Percentiles rank a stretch among this genome's conserved stretches.
These are phyloP conservation scores for Colistium nudipinnis DNA, from an alignment of 2,113 vertebrate genomes.

Conservation along the genomic window DNA sequence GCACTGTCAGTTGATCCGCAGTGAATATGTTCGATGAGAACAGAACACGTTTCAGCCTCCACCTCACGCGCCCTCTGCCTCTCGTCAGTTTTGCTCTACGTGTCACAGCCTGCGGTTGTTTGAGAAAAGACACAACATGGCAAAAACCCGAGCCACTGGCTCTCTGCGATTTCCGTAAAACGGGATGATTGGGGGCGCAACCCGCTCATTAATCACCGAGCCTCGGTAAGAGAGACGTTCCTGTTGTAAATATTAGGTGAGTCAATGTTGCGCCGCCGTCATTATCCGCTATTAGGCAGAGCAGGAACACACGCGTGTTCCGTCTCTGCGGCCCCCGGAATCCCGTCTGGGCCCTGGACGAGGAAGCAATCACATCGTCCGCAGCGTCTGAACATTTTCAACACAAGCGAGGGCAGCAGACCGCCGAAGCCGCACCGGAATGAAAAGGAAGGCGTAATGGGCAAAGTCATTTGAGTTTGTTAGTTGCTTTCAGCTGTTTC, in stretches of 20 bases:
- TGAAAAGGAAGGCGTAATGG: slow-evolving; percentile 45
- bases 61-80: background rate
- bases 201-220: slow-evolving; percentile 66
- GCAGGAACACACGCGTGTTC: slow-evolving; percentile 46
- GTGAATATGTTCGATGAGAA: background rate
- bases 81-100: slow-evolving; percentile 9
- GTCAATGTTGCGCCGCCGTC: slow-evolving; percentile 52
- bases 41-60: background rate
- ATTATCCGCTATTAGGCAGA: slow-evolving; percentile 74
- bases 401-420: slow-evolving; percentile 38
- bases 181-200: slow-evolving; percentile 39
- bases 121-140: slow-evolving; percentile 51
- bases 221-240: slow-evolving; percentile 51
- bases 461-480: slow-evolving; percentile 39
- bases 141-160: slow-evolving; percentile 29
- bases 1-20: background rate
- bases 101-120: slow-evolving; percentile 21
- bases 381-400: slow-evolving; percentile 49
- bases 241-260: slow-evolving; percentile 58
- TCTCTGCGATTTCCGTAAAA: slow-evolving; percentile 10
- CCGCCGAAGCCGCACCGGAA: slow-evolving; percentile 35
- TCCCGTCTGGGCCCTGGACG: slow-evolving; percentile 37
- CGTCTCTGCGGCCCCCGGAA: slow-evolving; percentile 43
- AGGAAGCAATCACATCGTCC: slow-evolving; percentile 58
- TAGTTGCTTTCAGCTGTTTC: slow-evolving; percentile 61